A percentile compares a stretch with the other conserved stretches of the same genome.
Evolutionary conservation across 2,888 invertebrate species (phyloP).

Genomic region (Eueremaeus valkanovi): DNA sequence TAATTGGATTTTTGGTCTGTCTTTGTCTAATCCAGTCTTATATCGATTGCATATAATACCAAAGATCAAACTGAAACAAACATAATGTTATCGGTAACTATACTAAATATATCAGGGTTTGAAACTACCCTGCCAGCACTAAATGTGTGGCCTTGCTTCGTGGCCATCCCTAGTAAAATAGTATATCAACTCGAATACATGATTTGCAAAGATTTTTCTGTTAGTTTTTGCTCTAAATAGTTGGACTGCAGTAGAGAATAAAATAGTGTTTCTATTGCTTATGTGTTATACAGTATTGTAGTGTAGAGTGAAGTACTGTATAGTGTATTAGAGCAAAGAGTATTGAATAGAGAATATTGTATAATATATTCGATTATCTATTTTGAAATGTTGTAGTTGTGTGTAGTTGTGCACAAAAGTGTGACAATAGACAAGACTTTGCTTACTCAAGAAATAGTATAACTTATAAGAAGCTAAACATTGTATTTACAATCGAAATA

Average conservation of each 20-base stretch:
- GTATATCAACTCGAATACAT: constrained; percentile 9
- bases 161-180: too few species aligned
- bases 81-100: too few species aligned
- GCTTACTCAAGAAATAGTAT: constrained; percentile 35
- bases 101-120: too few species aligned
- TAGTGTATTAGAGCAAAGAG: too few species aligned
- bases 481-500: constrained; percentile 32
- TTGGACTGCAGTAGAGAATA: neutral
- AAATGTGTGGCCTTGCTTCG: too few species aligned
- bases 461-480: constrained; percentile 22
- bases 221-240: constrained; percentile 4
- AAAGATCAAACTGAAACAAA: too few species aligned
- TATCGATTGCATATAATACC: too few species aligned
- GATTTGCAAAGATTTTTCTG: constrained; percentile 1
- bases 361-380: constrained; percentile 36
- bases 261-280: neutral
- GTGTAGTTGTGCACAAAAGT: neutral
- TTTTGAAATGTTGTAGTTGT: neutral
- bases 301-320: too few species aligned
- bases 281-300: constrained; percentile 14
- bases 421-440: neutral
- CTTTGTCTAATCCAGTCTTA: too few species aligned
- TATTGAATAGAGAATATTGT: neutral
- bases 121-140: too few species aligned
- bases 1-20: too few species aligned